Conservation (phyloP, 2,797 vertebrate species). For the Crenichthys baileyi region DNA sequence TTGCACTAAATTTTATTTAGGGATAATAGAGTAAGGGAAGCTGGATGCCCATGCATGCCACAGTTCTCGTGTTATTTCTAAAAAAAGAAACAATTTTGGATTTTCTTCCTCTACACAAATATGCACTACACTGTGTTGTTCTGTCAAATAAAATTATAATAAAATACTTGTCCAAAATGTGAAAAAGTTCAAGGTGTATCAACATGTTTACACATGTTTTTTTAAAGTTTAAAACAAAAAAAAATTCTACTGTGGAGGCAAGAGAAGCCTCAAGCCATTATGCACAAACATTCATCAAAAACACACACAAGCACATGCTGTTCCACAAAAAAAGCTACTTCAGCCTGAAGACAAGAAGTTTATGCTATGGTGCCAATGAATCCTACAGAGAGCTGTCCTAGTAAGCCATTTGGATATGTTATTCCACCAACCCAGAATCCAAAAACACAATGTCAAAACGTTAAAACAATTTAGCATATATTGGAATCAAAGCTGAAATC, state of each 20-base stretch:
- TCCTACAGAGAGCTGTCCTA: conserved; percentile 49
- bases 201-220: not conserved
- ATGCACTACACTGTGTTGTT: not conserved
- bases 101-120: not conserved
- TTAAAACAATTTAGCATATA: conserved; percentile 3
- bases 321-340: conserved; percentile 33
- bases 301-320: conserved; percentile 34
- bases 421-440: conserved; percentile 39
- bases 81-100: not conserved
- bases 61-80: not conserved
- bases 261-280: conserved; percentile 20
- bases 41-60: not conserved
- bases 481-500: conserved; percentile 17
- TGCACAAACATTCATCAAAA: conserved; percentile 11
- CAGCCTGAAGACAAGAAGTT: conserved; percentile 46
- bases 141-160: not conserved
- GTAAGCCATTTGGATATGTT: conserved; percentile 32
- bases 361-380: conserved; percentile 47
- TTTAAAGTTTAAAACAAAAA: too few relatives aligned
- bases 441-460: conserved; percentile 1
- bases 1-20: too few relatives aligned
- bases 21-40: not conserved
- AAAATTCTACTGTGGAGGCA: conserved; percentile 3
- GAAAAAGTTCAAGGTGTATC: not conserved
- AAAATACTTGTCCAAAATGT: not conserved